A percentile compares a stretch with the other conserved stretches of the same genome.
phyloP scores from a whole-genome alignment of 2,113 vertebrate genomes.

The Xenus cinereus region DNA sequence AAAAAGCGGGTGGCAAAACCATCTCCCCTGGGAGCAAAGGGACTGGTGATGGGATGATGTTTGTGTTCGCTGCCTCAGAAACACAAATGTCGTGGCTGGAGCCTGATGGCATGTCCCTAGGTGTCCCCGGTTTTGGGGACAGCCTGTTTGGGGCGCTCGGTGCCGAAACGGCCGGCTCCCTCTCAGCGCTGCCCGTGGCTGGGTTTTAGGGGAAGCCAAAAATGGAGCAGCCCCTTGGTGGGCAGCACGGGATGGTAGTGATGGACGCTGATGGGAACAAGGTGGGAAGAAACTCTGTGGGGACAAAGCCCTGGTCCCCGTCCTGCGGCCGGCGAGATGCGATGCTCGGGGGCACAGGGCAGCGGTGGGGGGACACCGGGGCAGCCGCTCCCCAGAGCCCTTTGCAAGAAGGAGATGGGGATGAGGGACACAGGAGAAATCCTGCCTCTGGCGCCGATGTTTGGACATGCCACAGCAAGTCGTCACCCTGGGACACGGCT shows the following conservation, averaged over 20 bases:
- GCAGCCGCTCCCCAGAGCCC: neutral
- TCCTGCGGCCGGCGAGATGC: rapidly evolving
- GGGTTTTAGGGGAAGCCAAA: neutral
- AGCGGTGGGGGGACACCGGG: rapidly evolving
- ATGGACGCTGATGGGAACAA: neutral
- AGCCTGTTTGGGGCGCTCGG: rapidly evolving
- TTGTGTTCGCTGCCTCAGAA: neutral
- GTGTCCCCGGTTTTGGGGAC: neutral
- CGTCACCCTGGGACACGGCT: neutral
- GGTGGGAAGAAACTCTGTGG: neutral
- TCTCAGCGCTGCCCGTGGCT: neutral
- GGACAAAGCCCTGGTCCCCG: rapidly evolving
- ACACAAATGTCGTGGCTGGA: neutral
- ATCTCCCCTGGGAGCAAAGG: neutral
- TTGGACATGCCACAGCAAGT: neutral
- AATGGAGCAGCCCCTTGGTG: neutral
- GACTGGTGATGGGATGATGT: neutral
- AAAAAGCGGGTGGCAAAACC: neutral
- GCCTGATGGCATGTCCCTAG: neutral
- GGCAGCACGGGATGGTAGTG: neutral
- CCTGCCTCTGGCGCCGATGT: neutral
- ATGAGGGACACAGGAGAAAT: neutral
- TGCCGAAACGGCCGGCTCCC: neutral
- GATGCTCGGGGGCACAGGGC: neutral
- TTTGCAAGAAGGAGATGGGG: neutral